Base-by-base conservation (phyloP, 2,797 vertebrate genomes). In the Ibycter americanus region DNA sequence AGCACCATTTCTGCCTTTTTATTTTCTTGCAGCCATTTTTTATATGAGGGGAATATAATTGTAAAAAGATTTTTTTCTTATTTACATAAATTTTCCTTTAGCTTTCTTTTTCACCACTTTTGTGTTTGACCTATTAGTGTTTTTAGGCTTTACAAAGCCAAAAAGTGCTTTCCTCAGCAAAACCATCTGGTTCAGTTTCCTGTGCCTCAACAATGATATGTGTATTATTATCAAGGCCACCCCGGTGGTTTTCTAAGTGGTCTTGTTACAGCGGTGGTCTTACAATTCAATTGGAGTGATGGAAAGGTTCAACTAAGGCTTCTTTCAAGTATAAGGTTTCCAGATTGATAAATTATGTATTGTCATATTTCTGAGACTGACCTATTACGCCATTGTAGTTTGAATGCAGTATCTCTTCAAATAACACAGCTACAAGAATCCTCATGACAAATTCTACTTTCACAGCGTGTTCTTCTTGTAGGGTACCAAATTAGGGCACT, bases 151-250 rank as follows among this genome's bases (percentile, higher is more conserved):
- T 96, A 96, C 93, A 96, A 96, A 97, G 93, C 93, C 78, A 98
- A 98, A 98, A 99, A 98, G 96, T 98, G 97, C 98, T 98, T 98
- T 98, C 97, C 98, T 99, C 99, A 99, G 98, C 98, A 98, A 96
- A 98, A 98, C 98, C 98, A 98, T 99, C 99, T 99, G 98, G 98
- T 98, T 97, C 97, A 77, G 95, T 99, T 99, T 99, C 99, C 99
- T 99, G 98, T 98, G 98, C 98, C 98, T 98, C 98, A 97, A 86
- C 97, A 98, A 95, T 98, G 98, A 97, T 98, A 97, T 97, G 97
- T 98, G 96, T 97, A 96, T 97, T 98, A 98, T 98, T 98, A 98
- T 98, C 98, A 98, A 98, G 99, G 98, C 98, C 98, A 98, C 98
- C 98, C 97, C 29, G 20, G 97, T 51, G 91, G 97, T 93, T 97